Percentiles rank a stretch among this genome's conserved stretches.
These are phyloP conservation scores for Cebidichthys violaceus DNA, from an alignment of 2,113 vertebrate genomes.

Conservation along the genomic window DNA sequence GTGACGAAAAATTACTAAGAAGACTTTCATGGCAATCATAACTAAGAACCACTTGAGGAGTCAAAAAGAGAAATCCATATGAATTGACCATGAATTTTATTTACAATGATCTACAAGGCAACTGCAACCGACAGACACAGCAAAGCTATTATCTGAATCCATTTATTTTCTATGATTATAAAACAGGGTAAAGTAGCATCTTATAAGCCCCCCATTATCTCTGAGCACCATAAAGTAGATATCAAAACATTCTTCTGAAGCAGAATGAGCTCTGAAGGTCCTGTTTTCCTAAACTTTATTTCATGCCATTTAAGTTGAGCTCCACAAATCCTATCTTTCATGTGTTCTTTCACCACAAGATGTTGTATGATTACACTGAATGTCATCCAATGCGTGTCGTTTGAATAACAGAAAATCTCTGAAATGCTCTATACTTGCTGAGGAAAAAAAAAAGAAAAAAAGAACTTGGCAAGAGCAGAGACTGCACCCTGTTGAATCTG, in stretches of 20 bases:
- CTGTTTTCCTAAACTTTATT: conserved; percentile 72
- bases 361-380: conserved; percentile 66
- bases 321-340: conserved; percentile 62
- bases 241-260: conserved; percentile 67
- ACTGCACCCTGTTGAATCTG: conserved; percentile 68
- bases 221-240: conserved; percentile 63
- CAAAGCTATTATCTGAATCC: conserved; percentile 35
- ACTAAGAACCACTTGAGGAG: conserved; percentile 41
- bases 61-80: conserved; percentile 1
- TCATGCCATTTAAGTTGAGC: conserved; percentile 73
- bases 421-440: conserved; percentile 43
- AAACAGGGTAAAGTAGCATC: conserved; percentile 49
- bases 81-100: conserved; percentile 47
- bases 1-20: neutral
- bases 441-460: conserved; percentile 27
- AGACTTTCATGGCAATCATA: conserved; percentile 24
- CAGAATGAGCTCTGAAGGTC: conserved; percentile 76
- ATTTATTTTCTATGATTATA: conserved; percentile 53
- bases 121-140: conserved; percentile 25
- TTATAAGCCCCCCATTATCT: conserved; percentile 70
- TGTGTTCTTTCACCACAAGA: conserved; percentile 70
- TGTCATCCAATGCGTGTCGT: conserved; percentile 44
- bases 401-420: conserved; percentile 45
- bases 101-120: conserved; percentile 35
- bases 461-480: conserved; percentile 48